These are phyloP conservation scores for Phorcus lineatus DNA, from an alignment of 2,888 invertebrate species.

Conservation along the genomic window DNA sequence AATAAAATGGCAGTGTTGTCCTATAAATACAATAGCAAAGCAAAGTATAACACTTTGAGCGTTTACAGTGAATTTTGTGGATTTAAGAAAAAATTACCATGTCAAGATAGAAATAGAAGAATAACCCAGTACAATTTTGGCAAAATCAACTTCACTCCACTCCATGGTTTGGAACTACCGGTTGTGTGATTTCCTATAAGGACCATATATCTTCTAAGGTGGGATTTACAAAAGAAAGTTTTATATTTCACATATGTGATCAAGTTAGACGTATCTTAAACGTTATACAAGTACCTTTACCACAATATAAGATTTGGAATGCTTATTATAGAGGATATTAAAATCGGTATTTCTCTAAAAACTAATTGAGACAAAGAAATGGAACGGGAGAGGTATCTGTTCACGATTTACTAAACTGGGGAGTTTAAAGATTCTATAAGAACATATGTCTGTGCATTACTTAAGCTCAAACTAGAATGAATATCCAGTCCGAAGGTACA, in stretches of 20 bases:
- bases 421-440: too few species aligned
- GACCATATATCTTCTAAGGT: too few species aligned
- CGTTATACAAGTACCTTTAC: not conserved
- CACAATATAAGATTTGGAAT: not conserved
- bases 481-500: too few species aligned
- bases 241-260: not conserved
- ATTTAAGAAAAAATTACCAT: too few species aligned
- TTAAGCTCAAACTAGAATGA: too few species aligned
- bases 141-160: slow-evolving; percentile 39
- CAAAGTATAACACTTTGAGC: too few species aligned
- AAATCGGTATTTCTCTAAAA: not conserved
- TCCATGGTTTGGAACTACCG: slow-evolving; percentile 31
- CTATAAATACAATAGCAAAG: too few species aligned
- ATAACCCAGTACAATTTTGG: slow-evolving; percentile 31
- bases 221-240: not conserved
- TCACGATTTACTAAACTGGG: too few species aligned
- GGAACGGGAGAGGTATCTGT: too few species aligned
- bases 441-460: too few species aligned
- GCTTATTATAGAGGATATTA: not conserved
- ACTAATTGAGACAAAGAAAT: not conserved
- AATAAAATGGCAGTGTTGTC: too few species aligned
- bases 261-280: not conserved
- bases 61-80: too few species aligned
- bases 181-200: slow-evolving; percentile 25
- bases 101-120: not conserved